Evolutionary conservation across 2,113 vertebrate genomes (phyloP).

Genomic region (Psittacara wagleri): DNA sequence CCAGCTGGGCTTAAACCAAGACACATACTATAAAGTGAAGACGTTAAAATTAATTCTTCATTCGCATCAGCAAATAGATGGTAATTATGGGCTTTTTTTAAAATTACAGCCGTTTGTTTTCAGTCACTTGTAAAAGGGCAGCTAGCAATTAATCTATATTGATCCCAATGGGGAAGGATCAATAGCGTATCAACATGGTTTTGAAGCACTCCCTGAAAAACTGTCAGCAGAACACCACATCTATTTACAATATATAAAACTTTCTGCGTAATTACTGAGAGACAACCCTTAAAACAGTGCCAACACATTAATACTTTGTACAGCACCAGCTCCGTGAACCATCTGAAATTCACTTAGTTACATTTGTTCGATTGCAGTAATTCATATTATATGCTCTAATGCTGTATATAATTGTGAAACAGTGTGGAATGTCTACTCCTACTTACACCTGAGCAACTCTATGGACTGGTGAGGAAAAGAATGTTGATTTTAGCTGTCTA

Average conservation of each 20-base stretch:
- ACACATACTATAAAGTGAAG: not conserved
- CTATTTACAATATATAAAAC: not conserved
- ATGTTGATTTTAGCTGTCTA: not conserved
- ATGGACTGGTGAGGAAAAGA: fast-evolving
- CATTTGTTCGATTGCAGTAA: not conserved
- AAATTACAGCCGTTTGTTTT: not conserved
- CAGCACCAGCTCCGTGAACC: not conserved
- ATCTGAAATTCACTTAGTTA: not conserved
- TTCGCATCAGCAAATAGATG: not conserved
- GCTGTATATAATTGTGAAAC: not conserved
- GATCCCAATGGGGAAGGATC: fast-evolving
- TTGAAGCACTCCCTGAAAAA: not conserved
- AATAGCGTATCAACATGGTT: not conserved
- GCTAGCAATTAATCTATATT: not conserved
- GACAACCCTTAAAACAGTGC: not conserved
- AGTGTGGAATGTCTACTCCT: not conserved
- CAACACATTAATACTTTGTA: not conserved
- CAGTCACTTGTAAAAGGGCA: not conserved
- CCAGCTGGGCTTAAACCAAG: too few species aligned
- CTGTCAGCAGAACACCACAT: not conserved
- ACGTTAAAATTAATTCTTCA: not conserved
- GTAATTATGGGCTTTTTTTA: not conserved
- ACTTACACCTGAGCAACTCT: not conserved
- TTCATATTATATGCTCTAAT: not conserved
- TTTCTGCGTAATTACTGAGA: not conserved